These are phyloP conservation scores for Cyaniris semiargus DNA, from an alignment of 2,888 invertebrate species.

Conservation along the genomic window DNA sequence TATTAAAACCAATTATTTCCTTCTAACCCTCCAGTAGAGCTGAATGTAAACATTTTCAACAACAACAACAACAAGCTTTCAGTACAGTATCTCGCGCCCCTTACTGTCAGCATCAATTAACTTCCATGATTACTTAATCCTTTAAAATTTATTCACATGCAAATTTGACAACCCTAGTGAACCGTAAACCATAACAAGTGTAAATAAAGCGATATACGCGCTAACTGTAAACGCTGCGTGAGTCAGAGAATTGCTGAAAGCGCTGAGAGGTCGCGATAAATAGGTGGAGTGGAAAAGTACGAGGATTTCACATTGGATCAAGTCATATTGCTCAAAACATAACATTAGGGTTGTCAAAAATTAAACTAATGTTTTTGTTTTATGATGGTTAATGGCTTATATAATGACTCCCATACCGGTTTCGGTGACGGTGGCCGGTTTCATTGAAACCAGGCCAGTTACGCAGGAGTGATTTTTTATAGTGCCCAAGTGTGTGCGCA, in stretches of 20 bases:
- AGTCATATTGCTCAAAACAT: conserved; percentile 33
- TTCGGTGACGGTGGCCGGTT: too few relatives aligned
- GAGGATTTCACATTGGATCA: conserved; percentile 35
- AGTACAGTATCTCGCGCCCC: too few relatives aligned
- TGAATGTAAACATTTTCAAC: too few relatives aligned
- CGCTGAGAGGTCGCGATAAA: conserved; percentile 42
- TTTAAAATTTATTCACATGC: not conserved
- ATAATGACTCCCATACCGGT: too few relatives aligned
- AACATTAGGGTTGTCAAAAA: conserved; percentile 26
- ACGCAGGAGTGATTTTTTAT: too few relatives aligned
- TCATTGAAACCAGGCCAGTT: too few relatives aligned
- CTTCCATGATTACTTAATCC: not conserved
- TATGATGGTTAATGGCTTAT: too few relatives aligned
- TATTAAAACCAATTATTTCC: not conserved
- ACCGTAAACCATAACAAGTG: conserved; percentile 19
- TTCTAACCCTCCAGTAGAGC: too few relatives aligned
- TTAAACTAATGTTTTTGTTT: not conserved
- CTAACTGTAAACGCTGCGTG: not conserved
- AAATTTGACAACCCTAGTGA: conserved; percentile 7
- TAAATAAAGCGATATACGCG: conserved; percentile 18
- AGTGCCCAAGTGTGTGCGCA: too few relatives aligned
- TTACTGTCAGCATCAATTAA: too few relatives aligned
- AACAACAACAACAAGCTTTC: too few relatives aligned
- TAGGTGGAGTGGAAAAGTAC: conserved; percentile 51
- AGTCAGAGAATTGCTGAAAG: conserved; percentile 31